Percentiles rank a stretch among this genome's conserved stretches.
phyloP scores from a whole-genome alignment of 2,113 vertebrate genomes.

The Eptesicus fuscus region DNA sequence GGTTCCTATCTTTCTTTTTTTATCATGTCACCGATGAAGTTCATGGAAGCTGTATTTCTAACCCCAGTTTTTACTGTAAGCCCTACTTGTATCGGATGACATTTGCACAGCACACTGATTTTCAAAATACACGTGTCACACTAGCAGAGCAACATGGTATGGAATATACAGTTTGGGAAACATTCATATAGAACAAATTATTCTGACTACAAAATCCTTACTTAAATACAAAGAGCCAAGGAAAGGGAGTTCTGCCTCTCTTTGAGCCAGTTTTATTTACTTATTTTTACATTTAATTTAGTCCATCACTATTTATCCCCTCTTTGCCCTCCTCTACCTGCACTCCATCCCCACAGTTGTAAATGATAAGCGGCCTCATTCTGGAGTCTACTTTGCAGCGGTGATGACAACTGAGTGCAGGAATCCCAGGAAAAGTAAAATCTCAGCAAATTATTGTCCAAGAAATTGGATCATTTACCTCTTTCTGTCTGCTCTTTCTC shows the following conservation, averaged over 20 bases:
- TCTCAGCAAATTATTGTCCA: neutral
- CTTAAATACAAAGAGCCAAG: neutral
- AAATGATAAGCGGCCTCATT: neutral
- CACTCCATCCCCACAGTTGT: neutral
- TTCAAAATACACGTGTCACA: neutral
- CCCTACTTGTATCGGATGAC: neutral
- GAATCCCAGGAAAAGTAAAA: neutral
- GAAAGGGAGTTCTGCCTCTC: neutral
- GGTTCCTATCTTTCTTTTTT: neutral
- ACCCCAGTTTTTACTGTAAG: neutral
- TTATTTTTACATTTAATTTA: neutral
- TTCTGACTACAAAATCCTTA: neutral
- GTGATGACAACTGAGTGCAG: neutral
- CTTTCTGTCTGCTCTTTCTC: neutral
- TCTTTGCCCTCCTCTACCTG: neutral
- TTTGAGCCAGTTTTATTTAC: neutral
- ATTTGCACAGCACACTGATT: neutral
- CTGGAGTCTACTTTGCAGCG: neutral
- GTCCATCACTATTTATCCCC: neutral
- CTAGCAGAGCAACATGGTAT: neutral
- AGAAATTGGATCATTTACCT: accelerated
- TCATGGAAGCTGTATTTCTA: neutral
- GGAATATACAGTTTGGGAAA: neutral
- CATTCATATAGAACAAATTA: neutral
- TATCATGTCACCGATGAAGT: neutral